These are phyloP conservation scores for Lissocephala sabroskyi DNA, from an alignment of 2,888 invertebrate genomes.

Conservation along the genomic window DNA sequence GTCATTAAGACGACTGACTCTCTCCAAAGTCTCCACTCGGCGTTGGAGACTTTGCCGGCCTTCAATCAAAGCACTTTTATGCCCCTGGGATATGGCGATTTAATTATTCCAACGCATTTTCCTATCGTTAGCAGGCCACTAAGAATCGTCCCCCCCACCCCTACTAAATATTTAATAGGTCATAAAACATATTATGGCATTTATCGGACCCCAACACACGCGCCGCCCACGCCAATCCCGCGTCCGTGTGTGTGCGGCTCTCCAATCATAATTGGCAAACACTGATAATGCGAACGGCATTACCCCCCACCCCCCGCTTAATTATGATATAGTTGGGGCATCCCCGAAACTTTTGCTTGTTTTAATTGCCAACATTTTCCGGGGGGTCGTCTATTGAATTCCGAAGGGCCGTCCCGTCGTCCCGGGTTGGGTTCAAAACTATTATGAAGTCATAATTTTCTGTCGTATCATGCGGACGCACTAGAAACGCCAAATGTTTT, in stretches of 20 bases:
- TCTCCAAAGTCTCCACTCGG: too few species aligned
- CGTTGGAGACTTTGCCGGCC: too few species aligned
- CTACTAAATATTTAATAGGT: slow-evolving; percentile 52
- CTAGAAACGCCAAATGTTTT: not conserved
- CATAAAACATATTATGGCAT: slow-evolving; percentile 40
- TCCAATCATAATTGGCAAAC: slow-evolving; percentile 55
- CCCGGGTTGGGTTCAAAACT: slow-evolving; percentile 8
- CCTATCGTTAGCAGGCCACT: too few species aligned
- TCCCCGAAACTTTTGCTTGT: too few species aligned
- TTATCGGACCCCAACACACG: slow-evolving; percentile 27
- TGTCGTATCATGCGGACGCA: slow-evolving; percentile 50
- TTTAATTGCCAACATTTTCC: slow-evolving; percentile 40
- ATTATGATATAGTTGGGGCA: slow-evolving; percentile 61
- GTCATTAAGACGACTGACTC: too few species aligned
- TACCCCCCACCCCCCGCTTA: slow-evolving; percentile 15
- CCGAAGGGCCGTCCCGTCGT: slow-evolving; percentile 8
- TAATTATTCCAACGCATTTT: too few species aligned
- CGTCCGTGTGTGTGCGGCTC: slow-evolving; percentile 4
- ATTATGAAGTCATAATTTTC: slow-evolving; percentile 60
- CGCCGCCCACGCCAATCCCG: not conserved
- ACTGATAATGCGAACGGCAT: slow-evolving; percentile 54
- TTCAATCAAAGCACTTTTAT: too few species aligned
- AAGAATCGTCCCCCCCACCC: not conserved
- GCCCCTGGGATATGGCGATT: too few species aligned
- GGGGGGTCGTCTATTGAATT: slow-evolving; percentile 39